These are phyloP conservation scores for Cololabis saira DNA, from an alignment of 2,113 vertebrate species.

Conservation along the genomic window DNA sequence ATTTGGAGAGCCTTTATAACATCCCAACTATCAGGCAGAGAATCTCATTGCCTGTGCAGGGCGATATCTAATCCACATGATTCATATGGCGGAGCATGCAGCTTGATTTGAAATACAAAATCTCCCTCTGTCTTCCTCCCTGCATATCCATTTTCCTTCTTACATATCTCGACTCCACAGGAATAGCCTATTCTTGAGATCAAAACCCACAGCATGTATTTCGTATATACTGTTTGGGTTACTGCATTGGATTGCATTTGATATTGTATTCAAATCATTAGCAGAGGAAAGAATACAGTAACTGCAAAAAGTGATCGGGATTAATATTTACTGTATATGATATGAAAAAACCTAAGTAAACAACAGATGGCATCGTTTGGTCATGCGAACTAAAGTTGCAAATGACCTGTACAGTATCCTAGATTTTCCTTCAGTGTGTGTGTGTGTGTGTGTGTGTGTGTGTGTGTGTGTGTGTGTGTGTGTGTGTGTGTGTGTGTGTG, in stretches of 20 bases:
- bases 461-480: neutral
- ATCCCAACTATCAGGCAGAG: slow-evolving; percentile 51
- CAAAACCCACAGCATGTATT: slow-evolving; percentile 29
- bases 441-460: neutral
- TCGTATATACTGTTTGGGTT: neutral
- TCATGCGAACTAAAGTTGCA: slow-evolving; percentile 29
- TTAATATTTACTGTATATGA: slow-evolving; percentile 6
- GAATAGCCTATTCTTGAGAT: slow-evolving; percentile 30
- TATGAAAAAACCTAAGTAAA: slow-evolving; percentile 42
- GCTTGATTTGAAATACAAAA: slow-evolving; percentile 44
- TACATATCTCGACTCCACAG: slow-evolving; percentile 23
- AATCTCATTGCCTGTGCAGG: slow-evolving; percentile 50
- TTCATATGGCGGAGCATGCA: slow-evolving; percentile 28
- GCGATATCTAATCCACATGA: slow-evolving; percentile 52
- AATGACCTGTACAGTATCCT: slow-evolving; percentile 11
- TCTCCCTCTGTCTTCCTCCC: slow-evolving; percentile 17
- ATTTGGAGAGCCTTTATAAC: slow-evolving; percentile 55
- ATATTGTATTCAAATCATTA: slow-evolving; percentile 5
- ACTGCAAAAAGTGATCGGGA: slow-evolving; percentile 18
- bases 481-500: neutral
- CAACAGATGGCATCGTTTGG: slow-evolving; percentile 39
- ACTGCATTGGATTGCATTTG: slow-evolving; percentile 11
- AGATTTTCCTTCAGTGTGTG: neutral
- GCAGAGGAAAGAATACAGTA: slow-evolving; percentile 11
- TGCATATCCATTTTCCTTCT: slow-evolving; percentile 23